Base-by-base conservation (phyloP, 2,888 invertebrate species). In the Charanyca ferruginea region DNA sequence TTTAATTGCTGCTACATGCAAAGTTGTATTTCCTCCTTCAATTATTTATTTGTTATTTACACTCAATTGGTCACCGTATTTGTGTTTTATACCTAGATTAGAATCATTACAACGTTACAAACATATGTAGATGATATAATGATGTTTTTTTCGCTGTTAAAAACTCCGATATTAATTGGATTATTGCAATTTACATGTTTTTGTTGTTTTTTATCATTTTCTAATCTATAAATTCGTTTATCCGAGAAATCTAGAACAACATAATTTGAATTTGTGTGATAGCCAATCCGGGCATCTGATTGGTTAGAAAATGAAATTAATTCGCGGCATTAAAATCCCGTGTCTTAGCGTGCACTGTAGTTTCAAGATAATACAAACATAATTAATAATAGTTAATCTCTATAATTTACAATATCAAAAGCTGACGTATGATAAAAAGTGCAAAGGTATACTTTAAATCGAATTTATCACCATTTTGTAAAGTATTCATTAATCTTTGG, bases 381-480 rank as follows among this genome's bases (percentile, higher is more conserved):
- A 4, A 16, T 16, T 38, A 38, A 38, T 38, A 38, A 16, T 4
- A 38, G 4, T 38, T 38, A 38, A 38, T 38, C 38, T 38, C 16
- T 13, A 4, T 22, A 54, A 55, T 55, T 18, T 28, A 28, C 5
- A 42, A 60, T 6, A 28, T 13, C 9, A 7, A 9, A 53, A 11
- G 7, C n/a, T 55, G 13, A 18, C 1, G n/a, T 3, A 7, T 11
- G 61, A 61, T 57, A 44, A 32, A 32, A 18, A 18, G 55, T 42
- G 54, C n/a, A 32, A 60, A 42, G 11, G 13, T 25, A 25, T 25
- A 25, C 4, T 25, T 25, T 25, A 6, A 25, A 41, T 54, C 42
- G 28, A 13, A 11, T 42, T 18, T 4, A 55, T 16, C 42, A 9
- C 55, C 28, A 44, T 55, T 55, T 32, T 20, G n/a, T 54, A 25